Conservation (phyloP, 2,113 vertebrate genomes). For the Polypterus bichir region DNA sequence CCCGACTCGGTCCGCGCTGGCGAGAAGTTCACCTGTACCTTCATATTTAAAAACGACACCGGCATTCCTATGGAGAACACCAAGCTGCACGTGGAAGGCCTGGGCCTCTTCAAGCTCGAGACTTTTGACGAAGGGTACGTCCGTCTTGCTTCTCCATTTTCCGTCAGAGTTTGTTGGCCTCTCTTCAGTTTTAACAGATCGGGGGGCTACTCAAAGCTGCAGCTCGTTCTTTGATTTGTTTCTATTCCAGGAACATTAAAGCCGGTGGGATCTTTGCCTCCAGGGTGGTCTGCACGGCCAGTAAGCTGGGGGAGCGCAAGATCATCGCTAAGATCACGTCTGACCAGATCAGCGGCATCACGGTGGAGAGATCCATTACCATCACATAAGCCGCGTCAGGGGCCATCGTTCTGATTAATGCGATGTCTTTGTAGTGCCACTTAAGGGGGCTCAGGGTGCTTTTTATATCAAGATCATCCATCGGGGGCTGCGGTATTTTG, state of each 20-base stretch:
- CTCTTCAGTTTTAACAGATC: too few relatives aligned
- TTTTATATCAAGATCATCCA: too few relatives aligned
- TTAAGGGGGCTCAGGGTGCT: too few relatives aligned
- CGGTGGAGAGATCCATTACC: conserved; percentile 31
- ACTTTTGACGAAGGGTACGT: conserved; percentile 37
- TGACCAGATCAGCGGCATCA: conserved; percentile 34
- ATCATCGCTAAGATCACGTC: conserved; percentile 37
- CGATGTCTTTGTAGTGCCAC: too few relatives aligned
- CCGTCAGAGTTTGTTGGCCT: too few relatives aligned
- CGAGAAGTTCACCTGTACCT: conserved; percentile 26
- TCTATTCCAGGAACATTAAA: conserved; percentile 27
- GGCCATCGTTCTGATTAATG: too few relatives aligned
- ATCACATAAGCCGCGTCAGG: conserved; percentile 9
- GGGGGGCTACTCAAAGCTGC: too few relatives aligned
- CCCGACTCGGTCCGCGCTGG: conserved; percentile 29
- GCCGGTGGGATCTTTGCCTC: conserved; percentile 35
- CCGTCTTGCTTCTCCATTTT: too few relatives aligned
- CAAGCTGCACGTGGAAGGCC: conserved; percentile 41
- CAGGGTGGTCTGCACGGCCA: conserved; percentile 29
- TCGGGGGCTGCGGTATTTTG: too few relatives aligned
- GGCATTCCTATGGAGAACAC: conserved; percentile 29
- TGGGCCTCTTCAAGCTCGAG: conserved; percentile 35
- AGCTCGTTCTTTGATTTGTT: background rate
- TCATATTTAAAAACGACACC: conserved; percentile 42
- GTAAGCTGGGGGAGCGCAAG: conserved; percentile 34